These are phyloP conservation scores for Hirtodrosophila cameraria DNA, from an alignment of 2,888 invertebrate species.

Conservation along the genomic window DNA sequence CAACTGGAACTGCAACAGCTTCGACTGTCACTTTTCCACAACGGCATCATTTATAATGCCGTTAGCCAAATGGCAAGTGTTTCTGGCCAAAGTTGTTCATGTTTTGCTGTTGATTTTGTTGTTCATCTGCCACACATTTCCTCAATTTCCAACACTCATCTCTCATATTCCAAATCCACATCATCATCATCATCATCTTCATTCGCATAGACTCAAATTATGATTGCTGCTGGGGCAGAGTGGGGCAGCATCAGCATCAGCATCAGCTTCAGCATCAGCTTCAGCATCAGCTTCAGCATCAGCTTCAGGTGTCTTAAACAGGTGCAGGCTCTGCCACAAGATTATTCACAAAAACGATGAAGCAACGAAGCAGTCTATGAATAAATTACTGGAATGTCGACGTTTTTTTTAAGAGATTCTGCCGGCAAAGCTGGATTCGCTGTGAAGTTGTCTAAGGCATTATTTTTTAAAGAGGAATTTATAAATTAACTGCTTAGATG, in stretches of 20 bases:
- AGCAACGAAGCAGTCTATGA: conserved; percentile 20
- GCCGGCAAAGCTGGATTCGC: conserved; percentile 8
- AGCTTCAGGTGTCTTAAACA: conserved; percentile 31
- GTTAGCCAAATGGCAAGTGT: conserved; percentile 70
- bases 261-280: conserved; percentile 8
- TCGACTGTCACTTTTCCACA: conserved; percentile 71
- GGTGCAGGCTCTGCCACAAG: conserved; percentile 36
- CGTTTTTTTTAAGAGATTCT: conserved; percentile 15
- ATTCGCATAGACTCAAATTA: conserved; percentile 33
- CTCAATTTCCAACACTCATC: conserved; percentile 73
- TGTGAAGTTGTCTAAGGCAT: no score
- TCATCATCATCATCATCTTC: conserved; percentile 48
- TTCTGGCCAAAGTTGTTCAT: conserved; percentile 17
- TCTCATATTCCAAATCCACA: conserved; percentile 29
- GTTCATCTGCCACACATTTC: conserved; percentile 60
- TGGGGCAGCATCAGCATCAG: background rate
- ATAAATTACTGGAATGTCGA: conserved; percentile 17
- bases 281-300: background rate
- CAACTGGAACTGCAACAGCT: conserved; percentile 26
- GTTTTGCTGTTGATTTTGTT: conserved; percentile 49
- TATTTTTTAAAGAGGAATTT: no score
- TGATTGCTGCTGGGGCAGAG: conserved; percentile 28
- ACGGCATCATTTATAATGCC: conserved; percentile 74
- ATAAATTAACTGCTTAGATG: no score
- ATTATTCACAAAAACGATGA: conserved; percentile 15